phyloP scores from a whole-genome alignment of 2,888 invertebrate species.

The Drosophila pseudotakahashii region DNA sequence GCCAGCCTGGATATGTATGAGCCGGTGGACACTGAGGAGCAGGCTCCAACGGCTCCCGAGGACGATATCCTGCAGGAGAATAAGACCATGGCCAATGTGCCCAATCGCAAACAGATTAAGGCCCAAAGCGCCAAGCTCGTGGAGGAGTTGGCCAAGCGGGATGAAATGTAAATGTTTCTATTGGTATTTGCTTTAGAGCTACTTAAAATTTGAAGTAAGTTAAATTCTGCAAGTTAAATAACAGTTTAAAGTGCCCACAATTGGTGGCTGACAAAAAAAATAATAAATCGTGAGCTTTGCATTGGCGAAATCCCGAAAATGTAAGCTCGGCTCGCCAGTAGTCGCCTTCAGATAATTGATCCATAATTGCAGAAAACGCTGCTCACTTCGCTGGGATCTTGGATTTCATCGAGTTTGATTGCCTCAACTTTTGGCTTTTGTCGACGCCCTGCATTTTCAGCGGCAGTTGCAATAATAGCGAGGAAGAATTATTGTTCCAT shows the following conservation, averaged over 20 bases:
- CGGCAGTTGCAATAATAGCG: slow-evolving; percentile 47
- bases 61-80: slow-evolving; percentile 67
- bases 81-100: slow-evolving; percentile 70
- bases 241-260: neutral
- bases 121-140: slow-evolving; percentile 80
- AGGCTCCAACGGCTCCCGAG: slow-evolving; percentile 34
- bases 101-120: slow-evolving; percentile 82
- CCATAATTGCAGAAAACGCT: slow-evolving; percentile 63
- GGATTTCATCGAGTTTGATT: slow-evolving; percentile 43
- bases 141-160: slow-evolving; percentile 81
- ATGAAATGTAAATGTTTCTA: slow-evolving; percentile 60
- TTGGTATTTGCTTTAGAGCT: neutral
- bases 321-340: slow-evolving; percentile 44
- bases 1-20: slow-evolving; percentile 49
- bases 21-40: slow-evolving; percentile 29
- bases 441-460: slow-evolving; percentile 50
- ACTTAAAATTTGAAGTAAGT: slow-evolving; percentile 10
- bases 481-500: slow-evolving; percentile 60
- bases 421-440: slow-evolving; percentile 68
- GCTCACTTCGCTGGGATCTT: slow-evolving; percentile 24
- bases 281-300: slow-evolving; percentile 68
- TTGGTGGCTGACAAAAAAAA: slow-evolving; percentile 37
- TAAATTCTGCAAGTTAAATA: slow-evolving; percentile 24
- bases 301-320: slow-evolving; percentile 50
- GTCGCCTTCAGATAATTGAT: slow-evolving; percentile 66